Percentiles rank a stretch among this genome's conserved stretches.
phyloP scores from a whole-genome alignment of 2,113 vertebrate genomes.

The Urocynchramus pylzowi region DNA sequence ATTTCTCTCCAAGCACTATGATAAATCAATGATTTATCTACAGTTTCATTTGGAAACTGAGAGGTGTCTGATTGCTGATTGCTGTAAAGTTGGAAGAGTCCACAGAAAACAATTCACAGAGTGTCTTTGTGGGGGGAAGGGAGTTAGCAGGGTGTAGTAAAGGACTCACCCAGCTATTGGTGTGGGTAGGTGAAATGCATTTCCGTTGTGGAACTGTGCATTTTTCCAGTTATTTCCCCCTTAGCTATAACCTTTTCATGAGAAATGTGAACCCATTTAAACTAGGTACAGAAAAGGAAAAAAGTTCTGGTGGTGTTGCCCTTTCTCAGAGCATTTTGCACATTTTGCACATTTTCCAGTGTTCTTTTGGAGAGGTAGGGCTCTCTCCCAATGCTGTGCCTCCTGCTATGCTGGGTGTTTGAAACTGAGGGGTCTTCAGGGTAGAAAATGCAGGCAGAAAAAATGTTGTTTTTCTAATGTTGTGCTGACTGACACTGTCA shows the following conservation, averaged over 20 bases:
- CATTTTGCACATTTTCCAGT: neutral
- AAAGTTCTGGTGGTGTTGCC: neutral
- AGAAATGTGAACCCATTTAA: neutral
- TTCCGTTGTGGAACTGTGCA: neutral
- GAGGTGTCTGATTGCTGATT: neutral
- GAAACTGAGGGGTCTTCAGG: neutral
- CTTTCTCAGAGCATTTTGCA: neutral
- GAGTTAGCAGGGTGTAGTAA: fast-evolving
- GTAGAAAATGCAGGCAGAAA: neutral
- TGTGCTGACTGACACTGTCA: neutral
- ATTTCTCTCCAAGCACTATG: neutral
- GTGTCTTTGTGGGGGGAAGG: neutral
- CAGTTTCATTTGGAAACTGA: neutral
- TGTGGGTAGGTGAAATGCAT: neutral
- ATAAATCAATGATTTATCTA: neutral
- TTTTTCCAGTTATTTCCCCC: neutral
- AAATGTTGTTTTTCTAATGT: neutral
- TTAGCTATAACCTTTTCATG: neutral
- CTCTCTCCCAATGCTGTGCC: neutral
- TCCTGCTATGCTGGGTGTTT: neutral
- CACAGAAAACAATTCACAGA: neutral
- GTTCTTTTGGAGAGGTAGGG: neutral
- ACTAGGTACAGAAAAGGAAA: neutral
- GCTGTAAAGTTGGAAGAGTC: neutral
- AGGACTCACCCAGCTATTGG: neutral